Evolutionary conservation across 2,888 invertebrate genomes (phyloP).

Genomic region (Deroplatys truncata): DNA sequence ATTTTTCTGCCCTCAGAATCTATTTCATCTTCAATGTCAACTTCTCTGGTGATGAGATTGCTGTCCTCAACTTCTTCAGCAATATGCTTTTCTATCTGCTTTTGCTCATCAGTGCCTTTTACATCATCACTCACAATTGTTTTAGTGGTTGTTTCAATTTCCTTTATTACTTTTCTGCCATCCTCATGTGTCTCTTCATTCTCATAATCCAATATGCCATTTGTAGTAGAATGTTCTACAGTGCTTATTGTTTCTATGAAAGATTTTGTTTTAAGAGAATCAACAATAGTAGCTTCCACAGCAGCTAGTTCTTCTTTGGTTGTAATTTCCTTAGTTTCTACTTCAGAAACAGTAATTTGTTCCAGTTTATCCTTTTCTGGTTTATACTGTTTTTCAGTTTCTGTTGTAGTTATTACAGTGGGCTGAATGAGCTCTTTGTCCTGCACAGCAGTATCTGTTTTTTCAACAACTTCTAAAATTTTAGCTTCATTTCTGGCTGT

Average conservation of each 20-base stretch:
- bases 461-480: neutral
- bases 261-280: neutral
- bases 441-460: neutral
- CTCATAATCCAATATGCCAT: neutral
- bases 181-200: too few species aligned
- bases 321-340: neutral
- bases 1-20: too few species aligned
- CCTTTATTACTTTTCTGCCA: too few species aligned
- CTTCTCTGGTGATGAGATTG: too few species aligned
- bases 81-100: neutral
- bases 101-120: neutral
- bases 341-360: neutral
- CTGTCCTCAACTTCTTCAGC: neutral
- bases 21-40: too few species aligned
- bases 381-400: neutral
- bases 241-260: neutral
- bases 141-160: too few species aligned
- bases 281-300: neutral
- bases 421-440: neutral
- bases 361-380: neutral
- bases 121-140: neutral
- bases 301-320: neutral
- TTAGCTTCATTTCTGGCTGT: neutral
- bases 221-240: neutral
- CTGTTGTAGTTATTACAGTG: neutral